phyloP scores from a whole-genome alignment of 1,140 invertebrate genomes.

The Dinothrombium tinctorium region DNA sequence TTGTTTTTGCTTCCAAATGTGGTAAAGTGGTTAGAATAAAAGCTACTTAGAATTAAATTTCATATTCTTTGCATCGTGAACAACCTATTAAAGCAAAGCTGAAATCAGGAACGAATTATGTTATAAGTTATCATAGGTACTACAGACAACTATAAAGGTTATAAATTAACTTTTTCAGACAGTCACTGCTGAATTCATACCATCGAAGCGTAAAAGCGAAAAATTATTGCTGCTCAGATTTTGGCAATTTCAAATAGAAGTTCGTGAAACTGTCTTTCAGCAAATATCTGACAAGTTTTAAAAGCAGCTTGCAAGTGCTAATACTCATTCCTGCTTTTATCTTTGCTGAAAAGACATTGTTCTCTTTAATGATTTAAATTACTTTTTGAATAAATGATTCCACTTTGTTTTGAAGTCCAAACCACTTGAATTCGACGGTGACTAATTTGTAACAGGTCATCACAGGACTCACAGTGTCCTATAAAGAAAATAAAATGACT shows the following conservation, averaged over 20 bases:
- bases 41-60: too few relatives aligned
- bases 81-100: too few relatives aligned
- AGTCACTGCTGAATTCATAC: too few relatives aligned
- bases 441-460: constrained; percentile 99
- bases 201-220: too few relatives aligned
- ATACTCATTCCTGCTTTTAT: too few relatives aligned
- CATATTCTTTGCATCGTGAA: too few relatives aligned
- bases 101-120: constrained; percentile 4
- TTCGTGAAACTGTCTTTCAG: constrained; percentile 10
- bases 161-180: constrained; percentile 1
- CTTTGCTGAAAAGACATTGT: too few relatives aligned
- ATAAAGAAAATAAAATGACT: constrained; percentile 8
- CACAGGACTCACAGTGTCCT: constrained; percentile 41
- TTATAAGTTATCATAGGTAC: neutral
- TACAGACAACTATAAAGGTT: neutral
- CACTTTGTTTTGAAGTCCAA: constrained; percentile 76
- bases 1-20: neutral
- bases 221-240: too few relatives aligned
- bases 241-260: constrained; percentile 15
- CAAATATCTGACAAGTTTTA: too few relatives aligned
- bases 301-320: too few relatives aligned
- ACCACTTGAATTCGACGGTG: constrained; percentile 97
- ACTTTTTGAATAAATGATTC: constrained; percentile 79
- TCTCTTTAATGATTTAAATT: constrained; percentile 1
- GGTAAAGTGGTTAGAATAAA: too few relatives aligned